phyloP scores from a whole-genome alignment of 2,888 invertebrate species.

The Myathropa florea region DNA sequence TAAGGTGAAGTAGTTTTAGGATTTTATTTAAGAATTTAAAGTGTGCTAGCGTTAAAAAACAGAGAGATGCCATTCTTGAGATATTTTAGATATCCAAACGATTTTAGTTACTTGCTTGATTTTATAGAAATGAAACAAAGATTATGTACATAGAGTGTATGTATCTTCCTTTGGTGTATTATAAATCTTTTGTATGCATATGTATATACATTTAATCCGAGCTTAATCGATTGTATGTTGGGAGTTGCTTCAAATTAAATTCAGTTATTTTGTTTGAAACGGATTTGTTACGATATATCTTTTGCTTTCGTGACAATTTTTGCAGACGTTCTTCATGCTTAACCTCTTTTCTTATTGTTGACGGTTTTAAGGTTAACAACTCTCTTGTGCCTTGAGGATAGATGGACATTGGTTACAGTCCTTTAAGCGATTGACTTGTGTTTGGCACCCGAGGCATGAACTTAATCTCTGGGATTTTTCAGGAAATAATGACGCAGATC shows the following conservation, averaged over 20 bases:
- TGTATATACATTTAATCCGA: conserved; percentile 20
- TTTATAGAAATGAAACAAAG: conserved; percentile 11
- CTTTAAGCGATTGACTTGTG: too few relatives aligned
- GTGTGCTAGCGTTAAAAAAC: conserved; percentile 6
- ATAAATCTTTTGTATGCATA: neutral
- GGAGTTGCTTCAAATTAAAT: neutral
- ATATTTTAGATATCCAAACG: neutral
- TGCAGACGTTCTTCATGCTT: too few relatives aligned
- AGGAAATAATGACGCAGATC: too few relatives aligned
- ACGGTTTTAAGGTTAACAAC: too few relatives aligned
- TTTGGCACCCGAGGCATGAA: too few relatives aligned
- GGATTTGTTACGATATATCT: neutral
- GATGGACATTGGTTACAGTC: too few relatives aligned
- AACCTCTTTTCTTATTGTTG: too few relatives aligned
- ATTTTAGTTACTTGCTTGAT: conserved; percentile 23
- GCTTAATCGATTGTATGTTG: conserved; percentile 37
- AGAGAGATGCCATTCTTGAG: conserved; percentile 27
- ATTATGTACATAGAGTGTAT: conserved; percentile 18
- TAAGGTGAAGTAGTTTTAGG: neutral
- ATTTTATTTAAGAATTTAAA: conserved; percentile 6
- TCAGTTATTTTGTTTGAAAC: neutral
- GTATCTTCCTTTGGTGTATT: conserved; percentile 18
- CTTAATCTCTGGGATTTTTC: too few relatives aligned
- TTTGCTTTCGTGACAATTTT: too few relatives aligned
- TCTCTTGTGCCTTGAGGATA: too few relatives aligned